These are phyloP conservation scores for Hypomecis atomaria DNA, from an alignment of 2,888 invertebrate genomes.

Conservation along the genomic window DNA sequence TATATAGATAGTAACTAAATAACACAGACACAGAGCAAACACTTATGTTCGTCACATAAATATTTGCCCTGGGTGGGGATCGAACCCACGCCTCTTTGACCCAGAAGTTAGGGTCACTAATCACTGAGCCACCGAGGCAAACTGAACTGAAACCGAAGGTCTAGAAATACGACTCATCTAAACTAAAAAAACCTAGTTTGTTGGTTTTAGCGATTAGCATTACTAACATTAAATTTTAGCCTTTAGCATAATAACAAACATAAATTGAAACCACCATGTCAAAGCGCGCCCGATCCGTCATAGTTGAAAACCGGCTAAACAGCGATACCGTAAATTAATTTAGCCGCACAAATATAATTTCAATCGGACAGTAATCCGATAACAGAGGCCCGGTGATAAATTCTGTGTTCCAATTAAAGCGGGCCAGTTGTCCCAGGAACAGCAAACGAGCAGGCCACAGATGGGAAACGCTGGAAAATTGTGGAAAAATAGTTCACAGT, in stretches of 20 bases:
- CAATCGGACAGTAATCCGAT: conserved; percentile 67
- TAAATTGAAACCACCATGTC: neutral
- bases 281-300: conserved; percentile 9
- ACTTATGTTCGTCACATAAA: too few species aligned
- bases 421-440: conserved; percentile 45
- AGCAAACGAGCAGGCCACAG: conserved; percentile 26
- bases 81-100: too few species aligned
- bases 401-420: conserved; percentile 68
- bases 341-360: conserved; percentile 64
- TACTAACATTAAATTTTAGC: too few species aligned
- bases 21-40: too few species aligned
- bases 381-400: conserved; percentile 68
- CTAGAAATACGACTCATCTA: too few species aligned
- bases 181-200: too few species aligned
- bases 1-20: too few species aligned
- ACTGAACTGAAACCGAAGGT: too few species aligned
- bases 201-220: too few species aligned
- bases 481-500: neutral
- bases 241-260: neutral
- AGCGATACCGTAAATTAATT: conserved; percentile 59
- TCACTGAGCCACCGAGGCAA: too few species aligned
- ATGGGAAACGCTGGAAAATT: neutral
- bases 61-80: too few species aligned
- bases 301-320: conserved; percentile 25
- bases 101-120: too few species aligned